These are phyloP conservation scores for Grapholita molesta DNA, from an alignment of 1,140 invertebrate genomes.

Conservation along the genomic window DNA sequence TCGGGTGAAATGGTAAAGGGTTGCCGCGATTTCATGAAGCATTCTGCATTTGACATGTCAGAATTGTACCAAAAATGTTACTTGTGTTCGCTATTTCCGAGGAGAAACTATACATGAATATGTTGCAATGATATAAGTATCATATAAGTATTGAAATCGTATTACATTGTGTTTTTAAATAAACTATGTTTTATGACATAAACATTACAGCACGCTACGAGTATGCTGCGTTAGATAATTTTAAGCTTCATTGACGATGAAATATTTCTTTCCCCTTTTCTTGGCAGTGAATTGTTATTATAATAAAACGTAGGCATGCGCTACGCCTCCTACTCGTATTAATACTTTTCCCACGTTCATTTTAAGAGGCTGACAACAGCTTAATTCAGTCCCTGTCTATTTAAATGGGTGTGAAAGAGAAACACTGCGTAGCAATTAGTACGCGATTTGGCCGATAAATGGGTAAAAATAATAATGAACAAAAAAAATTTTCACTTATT, in stretches of 20 bases:
- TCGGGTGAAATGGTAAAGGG: constrained; percentile 31
- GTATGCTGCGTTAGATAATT: not conserved
- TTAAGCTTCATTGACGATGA: not conserved
- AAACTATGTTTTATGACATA: not conserved
- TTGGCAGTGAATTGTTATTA: not conserved
- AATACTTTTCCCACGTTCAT: not conserved
- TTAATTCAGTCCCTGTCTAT: too few species aligned
- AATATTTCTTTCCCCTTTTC: not conserved
- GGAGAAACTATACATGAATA: too few species aligned
- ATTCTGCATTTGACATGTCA: not conserved
- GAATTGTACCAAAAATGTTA: not conserved
- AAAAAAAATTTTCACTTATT: too few species aligned
- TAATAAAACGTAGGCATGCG: not conserved
- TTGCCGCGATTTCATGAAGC: constrained; percentile 21
- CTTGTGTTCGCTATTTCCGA: not conserved
- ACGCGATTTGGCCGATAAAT: too few species aligned
- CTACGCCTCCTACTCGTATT: not conserved
- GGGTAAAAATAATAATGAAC: too few species aligned
- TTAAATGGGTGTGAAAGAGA: too few species aligned
- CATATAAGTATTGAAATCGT: not conserved
- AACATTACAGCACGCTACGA: too few species aligned
- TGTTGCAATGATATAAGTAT: not conserved
- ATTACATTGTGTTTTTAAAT: not conserved
- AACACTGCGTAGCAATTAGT: too few species aligned
- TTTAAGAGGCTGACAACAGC: too few species aligned